Percentiles rank a stretch among this genome's conserved stretches.
Conservation (phyloP, 2,113 vertebrate species). For the Phoxinus phoxinus region DNA sequence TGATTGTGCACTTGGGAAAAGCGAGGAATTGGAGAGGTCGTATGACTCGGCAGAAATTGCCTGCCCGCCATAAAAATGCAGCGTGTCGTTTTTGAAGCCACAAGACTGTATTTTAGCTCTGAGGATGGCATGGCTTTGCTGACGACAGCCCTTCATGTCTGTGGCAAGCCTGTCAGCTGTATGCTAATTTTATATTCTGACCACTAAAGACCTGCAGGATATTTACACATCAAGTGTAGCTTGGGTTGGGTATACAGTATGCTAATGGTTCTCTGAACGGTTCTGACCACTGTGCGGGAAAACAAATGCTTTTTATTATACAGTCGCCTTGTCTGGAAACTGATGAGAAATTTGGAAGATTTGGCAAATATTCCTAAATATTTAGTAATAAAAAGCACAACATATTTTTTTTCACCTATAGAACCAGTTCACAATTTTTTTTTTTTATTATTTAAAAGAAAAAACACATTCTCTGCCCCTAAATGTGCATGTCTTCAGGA, state of each 20-base stretch:
- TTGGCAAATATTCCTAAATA: background rate
- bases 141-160: conserved; percentile 4
- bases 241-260: background rate
- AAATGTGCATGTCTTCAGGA: background rate
- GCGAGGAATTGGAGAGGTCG: background rate
- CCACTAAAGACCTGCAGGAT: conserved; percentile 24
- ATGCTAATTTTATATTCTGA: conserved; percentile 11
- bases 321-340: background rate
- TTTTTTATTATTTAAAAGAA: background rate
- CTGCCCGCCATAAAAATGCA: background rate
- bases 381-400: background rate
- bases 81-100: background rate
- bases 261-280: background rate
- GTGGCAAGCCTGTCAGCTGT: conserved; percentile 10
- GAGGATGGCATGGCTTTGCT: background rate
- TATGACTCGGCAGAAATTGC: conserved; percentile 38
- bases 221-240: conserved; percentile 12
- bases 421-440: background rate
- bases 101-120: background rate
- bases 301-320: background rate
- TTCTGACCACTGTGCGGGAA: background rate
- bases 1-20: conserved; percentile 5
- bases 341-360: background rate
- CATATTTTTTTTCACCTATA: background rate
- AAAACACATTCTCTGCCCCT: background rate